These are phyloP conservation scores for Diadema setosum DNA, from an alignment of 35 echinoderm and acorn worm species.

Conservation along the genomic window DNA sequence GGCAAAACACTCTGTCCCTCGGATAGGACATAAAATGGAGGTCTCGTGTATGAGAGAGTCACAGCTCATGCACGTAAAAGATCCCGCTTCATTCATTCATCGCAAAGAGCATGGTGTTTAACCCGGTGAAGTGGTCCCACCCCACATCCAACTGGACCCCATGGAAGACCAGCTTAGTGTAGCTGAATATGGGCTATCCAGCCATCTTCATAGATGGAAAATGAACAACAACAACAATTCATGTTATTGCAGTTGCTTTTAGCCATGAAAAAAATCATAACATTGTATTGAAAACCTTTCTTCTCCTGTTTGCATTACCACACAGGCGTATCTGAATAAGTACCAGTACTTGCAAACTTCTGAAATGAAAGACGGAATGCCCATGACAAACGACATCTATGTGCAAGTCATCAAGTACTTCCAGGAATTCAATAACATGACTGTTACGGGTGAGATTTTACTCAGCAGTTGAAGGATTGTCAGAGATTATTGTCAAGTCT, in stretches of 20 bases:
- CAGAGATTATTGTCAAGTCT: background rate
- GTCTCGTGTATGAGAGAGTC: too few species aligned
- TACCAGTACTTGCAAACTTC: background rate
- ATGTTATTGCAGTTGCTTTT: background rate
- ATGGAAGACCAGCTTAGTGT: background rate
- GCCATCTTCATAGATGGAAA: background rate
- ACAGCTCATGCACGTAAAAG: background rate
- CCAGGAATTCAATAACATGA: background rate
- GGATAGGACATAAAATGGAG: too few species aligned
- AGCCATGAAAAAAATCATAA: background rate
- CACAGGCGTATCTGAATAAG: background rate
- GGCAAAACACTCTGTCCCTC: too few species aligned
- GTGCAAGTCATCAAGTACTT: background rate
- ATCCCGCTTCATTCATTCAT: background rate
- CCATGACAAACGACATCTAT: background rate
- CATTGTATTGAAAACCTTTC: background rate
- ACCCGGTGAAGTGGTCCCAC: background rate
- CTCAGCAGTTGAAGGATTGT: background rate
- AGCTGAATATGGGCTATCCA: background rate
- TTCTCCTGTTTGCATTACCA: background rate
- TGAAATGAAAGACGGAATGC: background rate
- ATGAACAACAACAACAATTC: background rate
- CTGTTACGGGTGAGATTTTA: background rate
- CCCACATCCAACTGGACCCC: background rate
- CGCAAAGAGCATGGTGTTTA: background rate